These are phyloP conservation scores for Hanleya hanleyi DNA, from an alignment of 2,888 invertebrate species.

Conservation along the genomic window DNA sequence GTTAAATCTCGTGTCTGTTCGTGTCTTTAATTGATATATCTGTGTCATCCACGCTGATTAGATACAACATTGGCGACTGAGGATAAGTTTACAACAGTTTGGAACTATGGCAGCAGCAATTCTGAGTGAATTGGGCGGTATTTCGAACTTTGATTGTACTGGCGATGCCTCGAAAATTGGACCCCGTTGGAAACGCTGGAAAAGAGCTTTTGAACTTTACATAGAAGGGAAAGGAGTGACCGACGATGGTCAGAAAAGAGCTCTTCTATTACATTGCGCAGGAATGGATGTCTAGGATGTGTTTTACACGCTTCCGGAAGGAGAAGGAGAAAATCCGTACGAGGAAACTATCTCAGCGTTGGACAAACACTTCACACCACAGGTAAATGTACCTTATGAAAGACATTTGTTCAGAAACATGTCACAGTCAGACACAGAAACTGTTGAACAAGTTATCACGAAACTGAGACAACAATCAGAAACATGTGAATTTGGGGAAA, in stretches of 20 bases:
- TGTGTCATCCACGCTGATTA: too few relatives aligned
- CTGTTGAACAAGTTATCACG: conserved; percentile 31
- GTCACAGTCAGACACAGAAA: conserved; percentile 20
- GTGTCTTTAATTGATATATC: too few relatives aligned
- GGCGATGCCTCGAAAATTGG: not conserved
- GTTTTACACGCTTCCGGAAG: conserved; percentile 7
- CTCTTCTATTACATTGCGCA: conserved; percentile 32
- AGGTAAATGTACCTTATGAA: conserved; percentile 12
- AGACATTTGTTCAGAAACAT: conserved; percentile 27
- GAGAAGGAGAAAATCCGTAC: not conserved
- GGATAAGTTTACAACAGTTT: too few relatives aligned
- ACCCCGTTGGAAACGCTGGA: not conserved
- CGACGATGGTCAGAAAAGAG: conserved; percentile 17
- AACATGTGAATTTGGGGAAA: conserved; percentile 33
- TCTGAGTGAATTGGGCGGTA: not conserved
- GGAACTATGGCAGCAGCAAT: not conserved
- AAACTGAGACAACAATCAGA: conserved; percentile 24
- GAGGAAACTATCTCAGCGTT: not conserved
- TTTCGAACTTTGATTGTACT: not conserved
- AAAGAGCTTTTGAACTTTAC: conserved; percentile 20
- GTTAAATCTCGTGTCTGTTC: too few relatives aligned
- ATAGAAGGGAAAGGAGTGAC: conserved; percentile 21
- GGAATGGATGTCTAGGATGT: conserved; percentile 32
- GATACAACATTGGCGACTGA: too few relatives aligned
- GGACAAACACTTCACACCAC: not conserved